Base-by-base conservation (phyloP, 2,113 vertebrate species). In the Lophius piscatorius region DNA sequence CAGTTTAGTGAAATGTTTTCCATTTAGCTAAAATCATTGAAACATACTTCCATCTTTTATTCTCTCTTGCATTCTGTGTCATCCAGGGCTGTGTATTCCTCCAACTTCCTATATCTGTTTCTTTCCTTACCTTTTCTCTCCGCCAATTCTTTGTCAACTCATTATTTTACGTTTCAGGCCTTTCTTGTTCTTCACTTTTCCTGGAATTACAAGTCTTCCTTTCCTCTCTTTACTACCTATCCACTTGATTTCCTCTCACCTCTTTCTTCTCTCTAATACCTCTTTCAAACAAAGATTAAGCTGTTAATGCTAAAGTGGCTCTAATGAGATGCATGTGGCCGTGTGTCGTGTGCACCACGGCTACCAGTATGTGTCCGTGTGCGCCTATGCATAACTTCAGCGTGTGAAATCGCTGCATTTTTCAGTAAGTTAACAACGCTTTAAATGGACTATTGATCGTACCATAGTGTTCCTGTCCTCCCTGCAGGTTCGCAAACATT, bases 381-480 rank as follows among this genome's bases (percentile, higher is more conserved):
- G 70, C 57, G 59, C 34, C 34, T 26, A n/a, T 73, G 63, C 56
- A 44, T 61, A 36, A 21, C 18, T 28, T 29, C 17, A 4, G 54
- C 22, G 34, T 31, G 16, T 42, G 23, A 47, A 31, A 44, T 17
- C 14, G 16, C 4, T 2, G 20, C 28, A 56, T 47, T 33, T 73
- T 56, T 75, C 40, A 36, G 40, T 16, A 8, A 60, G 23, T 54
- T 56, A 74, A 64, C 55, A 50, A 29, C 16, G 20, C 1, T 76
- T 79, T 73, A 65, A 73, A 69, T 68, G 38, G 63, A 58, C 26
- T 81, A 80, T 78, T 39, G 82, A 80, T 81, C 22, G n/a, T 2
- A 20, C 21, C 22, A 47, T 63, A 28, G 13, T 42, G 46, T 36
- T 63, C 31, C 44, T 49, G 46, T 33, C 38, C 13, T 54, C 28